Percentiles rank a stretch among this genome's conserved stretches.
These are phyloP conservation scores for Iguana delicatissima DNA, from an alignment of 2,797 vertebrate species.

Conservation along the genomic window DNA sequence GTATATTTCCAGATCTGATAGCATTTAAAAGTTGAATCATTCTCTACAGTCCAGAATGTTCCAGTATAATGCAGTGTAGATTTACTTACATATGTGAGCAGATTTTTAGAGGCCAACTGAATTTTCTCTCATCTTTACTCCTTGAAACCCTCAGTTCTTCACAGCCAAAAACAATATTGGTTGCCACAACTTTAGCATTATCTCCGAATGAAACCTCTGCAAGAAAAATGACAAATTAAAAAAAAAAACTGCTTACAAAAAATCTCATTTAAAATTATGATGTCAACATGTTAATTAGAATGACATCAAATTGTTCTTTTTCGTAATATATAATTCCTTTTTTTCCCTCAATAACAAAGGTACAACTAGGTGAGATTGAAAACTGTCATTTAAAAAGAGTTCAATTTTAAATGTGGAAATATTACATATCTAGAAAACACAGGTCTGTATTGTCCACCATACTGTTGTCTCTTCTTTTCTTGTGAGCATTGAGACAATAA, in stretches of 20 bases:
- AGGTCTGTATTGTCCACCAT: too few relatives aligned
- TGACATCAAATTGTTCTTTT: too few relatives aligned
- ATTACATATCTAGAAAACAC: too few relatives aligned
- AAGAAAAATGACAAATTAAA: not conserved
- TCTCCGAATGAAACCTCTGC: not conserved
- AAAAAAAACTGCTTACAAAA: not conserved
- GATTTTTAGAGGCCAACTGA: conserved; percentile 43
- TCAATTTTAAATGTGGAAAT: too few relatives aligned
- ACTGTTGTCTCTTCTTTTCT: too few relatives aligned
- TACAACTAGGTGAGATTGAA: too few relatives aligned
- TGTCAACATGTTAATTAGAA: too few relatives aligned
- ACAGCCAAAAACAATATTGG: not conserved
- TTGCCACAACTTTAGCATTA: not conserved
- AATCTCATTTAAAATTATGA: too few relatives aligned
- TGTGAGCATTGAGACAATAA: too few relatives aligned
- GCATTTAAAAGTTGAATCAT: not conserved
- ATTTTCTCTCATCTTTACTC: conserved; percentile 50
- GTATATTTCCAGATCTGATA: not conserved
- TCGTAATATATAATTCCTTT: too few relatives aligned
- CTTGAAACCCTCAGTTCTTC: conserved; percentile 16
- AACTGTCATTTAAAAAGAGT: too few relatives aligned
- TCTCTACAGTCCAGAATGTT: not conserved
- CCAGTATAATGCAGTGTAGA: not conserved
- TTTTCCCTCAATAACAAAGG: too few relatives aligned
- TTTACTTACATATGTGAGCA: conserved; percentile 47